Percentiles rank a stretch among this genome's conserved stretches.
phyloP scores from a whole-genome alignment of 1,140 invertebrate species.

The Gryllus bimaculatus region DNA sequence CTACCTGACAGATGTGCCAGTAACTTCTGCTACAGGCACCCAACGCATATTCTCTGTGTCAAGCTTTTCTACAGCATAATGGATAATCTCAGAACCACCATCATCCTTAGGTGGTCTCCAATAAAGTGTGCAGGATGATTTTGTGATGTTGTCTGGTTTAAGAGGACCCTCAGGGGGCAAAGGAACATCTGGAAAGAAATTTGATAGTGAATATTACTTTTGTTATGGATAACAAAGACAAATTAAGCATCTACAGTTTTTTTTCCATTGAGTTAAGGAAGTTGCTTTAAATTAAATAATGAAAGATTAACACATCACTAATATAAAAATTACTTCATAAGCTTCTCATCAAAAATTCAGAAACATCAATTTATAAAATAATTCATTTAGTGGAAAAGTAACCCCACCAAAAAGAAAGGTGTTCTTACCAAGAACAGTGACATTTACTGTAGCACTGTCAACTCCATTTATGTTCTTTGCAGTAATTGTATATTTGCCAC shows the following conservation, averaged over 20 bases:
- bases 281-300: no score
- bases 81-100: constrained; percentile 80
- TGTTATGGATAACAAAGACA: no score
- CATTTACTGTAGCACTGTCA: constrained; percentile 78
- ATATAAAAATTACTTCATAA: no score
- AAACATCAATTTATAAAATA: no score
- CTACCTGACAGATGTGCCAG: constrained; percentile 44
- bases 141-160: constrained; percentile 70
- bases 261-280: no score
- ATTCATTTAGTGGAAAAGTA: no score
- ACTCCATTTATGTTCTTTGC: constrained; percentile 87
- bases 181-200: constrained; percentile 52
- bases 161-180: constrained; percentile 81
- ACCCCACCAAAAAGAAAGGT: background rate
- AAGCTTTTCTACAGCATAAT: constrained; percentile 91
- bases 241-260: no score
- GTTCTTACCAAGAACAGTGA: constrained; percentile 63
- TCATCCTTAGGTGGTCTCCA: constrained; percentile 91
- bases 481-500: constrained; percentile 79
- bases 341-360: no score
- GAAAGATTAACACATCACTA: no score
- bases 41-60: constrained; percentile 87
- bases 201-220: no score
- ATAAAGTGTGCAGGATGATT: constrained; percentile 65
- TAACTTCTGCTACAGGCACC: constrained; percentile 78